Base-by-base conservation (phyloP, 2,888 invertebrate species). In the Agrochola lychnidis region DNA sequence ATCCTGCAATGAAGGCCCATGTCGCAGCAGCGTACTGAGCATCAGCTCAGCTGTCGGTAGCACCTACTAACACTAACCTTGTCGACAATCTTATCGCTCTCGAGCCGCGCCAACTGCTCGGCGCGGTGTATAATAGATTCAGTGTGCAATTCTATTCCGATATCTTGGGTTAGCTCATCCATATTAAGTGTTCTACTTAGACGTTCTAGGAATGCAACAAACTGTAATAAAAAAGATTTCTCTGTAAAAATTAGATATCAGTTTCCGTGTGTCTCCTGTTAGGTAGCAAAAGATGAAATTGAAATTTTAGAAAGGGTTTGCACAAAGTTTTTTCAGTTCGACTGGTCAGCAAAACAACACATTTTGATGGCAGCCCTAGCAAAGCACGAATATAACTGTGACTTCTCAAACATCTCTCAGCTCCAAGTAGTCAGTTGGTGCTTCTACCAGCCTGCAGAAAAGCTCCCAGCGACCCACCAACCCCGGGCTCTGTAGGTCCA, bases 41-140 rank as follows among this genome's bases (percentile, higher is more conserved):
- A 76, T 73, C 88, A 78, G 16, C 30, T 36, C 30, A 19, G 62
- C 12, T 36, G 68, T 36, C 25, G 16, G 48, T 61, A 42, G 42
- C 67, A 73, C 64, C 42, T 61, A 89, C 94, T 95, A 95, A 98
- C 98, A 90, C 94, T 95, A 95, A 98, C 98, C 97, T 98, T 98
- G 95, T 98, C 98, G 25, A 98, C 98, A 78, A 98, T 97, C 93
- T 98, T 98, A 93, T 98, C 98, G 90, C 98, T 98, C 95, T 99
- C 98, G 70, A 98, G 96, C 88, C 98, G 97, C 45, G 98, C 97
- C 78, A 99, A 96, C 92, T 99, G 99, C 93, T 99, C 98, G 4
- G 98, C 98, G 62, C 99, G 97, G 79, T 98, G 98, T 75, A 99
- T 95, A 79, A 99, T 97, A 68, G 98, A 98, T 90, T 99, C 99